Evolutionary conservation across 2,797 vertebrate species (phyloP).

Genomic region (Dicrostonyx torquatus): DNA sequence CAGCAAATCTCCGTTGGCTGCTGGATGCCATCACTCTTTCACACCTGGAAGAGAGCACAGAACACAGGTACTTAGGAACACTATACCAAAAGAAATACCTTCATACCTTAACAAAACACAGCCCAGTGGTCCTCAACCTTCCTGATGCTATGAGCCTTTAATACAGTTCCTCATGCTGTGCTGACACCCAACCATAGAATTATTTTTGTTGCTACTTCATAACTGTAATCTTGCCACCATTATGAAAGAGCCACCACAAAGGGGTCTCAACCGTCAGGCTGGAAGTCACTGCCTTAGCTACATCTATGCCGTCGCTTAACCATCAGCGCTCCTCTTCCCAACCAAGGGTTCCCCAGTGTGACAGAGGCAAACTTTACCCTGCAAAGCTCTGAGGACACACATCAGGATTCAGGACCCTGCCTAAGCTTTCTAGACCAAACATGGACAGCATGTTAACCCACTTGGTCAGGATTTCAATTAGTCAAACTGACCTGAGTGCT

Average conservation of each 20-base stretch:
- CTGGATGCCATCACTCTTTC: constrained; percentile 67
- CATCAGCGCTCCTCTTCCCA: constrained; percentile 16
- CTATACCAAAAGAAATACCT: constrained; percentile 34
- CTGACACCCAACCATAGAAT: not conserved
- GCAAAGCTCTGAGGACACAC: constrained; percentile 59
- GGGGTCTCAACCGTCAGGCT: not conserved
- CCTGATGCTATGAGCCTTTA: not conserved
- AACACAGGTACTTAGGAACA: constrained; percentile 60
- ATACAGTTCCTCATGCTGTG: not conserved
- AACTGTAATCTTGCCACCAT: not conserved
- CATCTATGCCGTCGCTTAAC: not conserved
- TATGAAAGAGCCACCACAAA: not conserved
- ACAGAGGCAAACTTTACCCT: constrained; percentile 44
- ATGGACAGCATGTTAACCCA: constrained; percentile 37
- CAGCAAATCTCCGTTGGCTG: constrained; percentile 49
- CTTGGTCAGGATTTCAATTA: constrained; percentile 60
- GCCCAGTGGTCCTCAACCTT: not conserved
- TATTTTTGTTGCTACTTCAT: not conserved
- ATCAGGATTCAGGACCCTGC: constrained; percentile 51
- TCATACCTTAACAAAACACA: constrained; percentile 12
- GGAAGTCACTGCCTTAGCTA: not conserved
- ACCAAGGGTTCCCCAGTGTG: constrained; percentile 23
- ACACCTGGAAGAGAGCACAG: constrained; percentile 74
- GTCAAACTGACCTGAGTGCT: not conserved
- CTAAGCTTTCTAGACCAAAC: constrained; percentile 72